Evolutionary conservation across 2,888 invertebrate genomes (phyloP), one percentile per base, ranked within the genome.

Genomic region (Noctua comes): DNA sequence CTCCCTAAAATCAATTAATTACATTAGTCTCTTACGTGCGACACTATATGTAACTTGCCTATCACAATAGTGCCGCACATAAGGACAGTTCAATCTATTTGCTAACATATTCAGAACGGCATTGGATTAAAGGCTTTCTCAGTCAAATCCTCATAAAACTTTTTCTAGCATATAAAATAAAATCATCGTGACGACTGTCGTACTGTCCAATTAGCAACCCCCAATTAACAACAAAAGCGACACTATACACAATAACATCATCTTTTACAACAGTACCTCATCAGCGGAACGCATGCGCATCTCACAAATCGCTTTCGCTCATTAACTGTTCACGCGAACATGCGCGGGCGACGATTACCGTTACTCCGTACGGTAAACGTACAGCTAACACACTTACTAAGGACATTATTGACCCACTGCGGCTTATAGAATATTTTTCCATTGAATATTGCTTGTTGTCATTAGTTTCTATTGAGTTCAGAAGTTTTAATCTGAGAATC

Each of bases 321-420:
- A 64, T 75, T 70, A 69, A 48, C 21, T 77, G 79, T 68, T 72
- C 59, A 64, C 36, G 62, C 36, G 3, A 21, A 21, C 72, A 57
- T 78, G 71, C 73, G 68, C 76, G 46, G 70, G 68, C 85, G 75
- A 66, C 18, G 57, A 40, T 59, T 36, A 89, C 92, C 92, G 92
- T 92, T 92, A 92, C 72, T 62, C 81, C 79, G 82, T 90, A 92
- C 92, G 86, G 92, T 91, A 90, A 86, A 79, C 69, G 21, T 43
- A 51, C 66, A 70, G 72, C 84, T 83, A 89, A 74, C 88, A 86
- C 69, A 89, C 88, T 83, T 89, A 88, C 84, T 68, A 68, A 85
- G 82, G 88, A 85, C 76, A 80, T 80, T 76, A 74, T 82, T 86
- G 83, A 89, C 89, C 88, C 40, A 84, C 82, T 82, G 65, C 31